Conservation (phyloP, 2,113 vertebrate species). For the Pelobates fuscus region DNA sequence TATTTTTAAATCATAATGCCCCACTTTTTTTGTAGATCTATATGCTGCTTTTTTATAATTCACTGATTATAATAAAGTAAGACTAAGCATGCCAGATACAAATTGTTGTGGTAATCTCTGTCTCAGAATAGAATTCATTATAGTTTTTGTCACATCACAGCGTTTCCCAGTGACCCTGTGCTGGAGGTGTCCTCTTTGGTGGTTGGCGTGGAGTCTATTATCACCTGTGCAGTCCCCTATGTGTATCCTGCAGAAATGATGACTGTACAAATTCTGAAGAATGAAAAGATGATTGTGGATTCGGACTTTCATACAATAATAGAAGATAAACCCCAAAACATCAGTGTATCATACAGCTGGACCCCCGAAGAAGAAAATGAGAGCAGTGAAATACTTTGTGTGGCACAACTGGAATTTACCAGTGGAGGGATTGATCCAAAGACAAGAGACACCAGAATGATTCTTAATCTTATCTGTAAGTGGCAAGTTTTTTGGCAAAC, state of each 20-base stretch:
- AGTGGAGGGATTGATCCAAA: slow-evolving; percentile 62
- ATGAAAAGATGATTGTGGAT: neutral
- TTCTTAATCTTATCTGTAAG: slow-evolving; percentile 65
- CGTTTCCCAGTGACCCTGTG: slow-evolving; percentile 69
- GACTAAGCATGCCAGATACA: too few relatives aligned
- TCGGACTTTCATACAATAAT: slow-evolving; percentile 25
- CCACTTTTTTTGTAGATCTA: too few relatives aligned
- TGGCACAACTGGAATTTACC: slow-evolving; percentile 61
- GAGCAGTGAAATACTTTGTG: slow-evolving; percentile 63
- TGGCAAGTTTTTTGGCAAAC: slow-evolving; percentile 12
- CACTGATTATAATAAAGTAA: too few relatives aligned
- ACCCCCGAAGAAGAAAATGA: slow-evolving; percentile 56
- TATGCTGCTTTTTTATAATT: too few relatives aligned
- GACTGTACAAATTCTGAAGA: slow-evolving; percentile 61
- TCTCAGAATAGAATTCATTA: neutral
- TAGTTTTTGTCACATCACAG: slow-evolving; percentile 59
- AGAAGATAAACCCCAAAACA: slow-evolving; percentile 46
- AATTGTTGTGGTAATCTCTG: too few relatives aligned
- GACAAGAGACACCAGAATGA: slow-evolving; percentile 57
- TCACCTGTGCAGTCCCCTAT: slow-evolving; percentile 62
- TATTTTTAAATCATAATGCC: too few relatives aligned
- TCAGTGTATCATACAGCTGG: slow-evolving; percentile 58
- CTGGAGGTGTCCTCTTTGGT: slow-evolving; percentile 58
- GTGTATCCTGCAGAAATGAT: slow-evolving; percentile 64
- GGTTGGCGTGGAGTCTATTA: slow-evolving; percentile 43